Base-by-base conservation (phyloP, 2,888 invertebrate genomes). In the Agrotis puta region DNA sequence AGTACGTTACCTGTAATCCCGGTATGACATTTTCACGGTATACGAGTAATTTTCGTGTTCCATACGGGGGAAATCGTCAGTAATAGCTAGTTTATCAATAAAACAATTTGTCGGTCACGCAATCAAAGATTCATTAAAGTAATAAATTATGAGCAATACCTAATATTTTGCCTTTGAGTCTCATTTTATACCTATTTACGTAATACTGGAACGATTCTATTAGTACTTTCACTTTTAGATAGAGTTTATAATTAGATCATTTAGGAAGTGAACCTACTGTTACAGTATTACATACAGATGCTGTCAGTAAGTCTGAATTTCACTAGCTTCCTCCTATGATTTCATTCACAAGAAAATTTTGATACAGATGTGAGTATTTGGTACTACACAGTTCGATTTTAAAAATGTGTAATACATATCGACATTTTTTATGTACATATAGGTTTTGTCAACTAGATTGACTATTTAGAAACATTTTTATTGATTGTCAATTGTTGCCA, bases 161-260 rank as follows among this genome's bases (percentile, higher is more conserved):
- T 33, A n/a, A 66, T 7, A 65, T 43, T 77, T 66, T 64, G 74
- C 56, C 54, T 51, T 18, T 7, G 13, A 50, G 13, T 18, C 50
- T 45, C 16, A 51, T 51, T 79, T 54, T 50, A 57, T 33, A 22
- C n/a, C 56, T 51, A 62, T 66, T 79, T 67, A 67, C 50, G 76
- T 13, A 79, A 79, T 4, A 57, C 24, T 79, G 56, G 7, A 68
- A 64, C 67, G 50, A 51, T 74, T 59, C 53, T 27, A 39, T 27
- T 63, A 45, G 20, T 27, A 81, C 79, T 79, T 79, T 81, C 79
- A 63, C 81, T 79, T 81, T 66, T 45, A 59, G 39, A 65, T 72
- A 45, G 39, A 66, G 39, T 39, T 57, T 24, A 45, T 68, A 72
- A 77, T 77, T 61, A 76, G 70, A 77, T 51, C 48, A 62, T 68